A percentile compares a stretch with the other conserved stretches of the same genome.
These are phyloP conservation scores for Ramazzottius varieornatus DNA, from an alignment of 2,888 invertebrate species.

Conservation along the genomic window DNA sequence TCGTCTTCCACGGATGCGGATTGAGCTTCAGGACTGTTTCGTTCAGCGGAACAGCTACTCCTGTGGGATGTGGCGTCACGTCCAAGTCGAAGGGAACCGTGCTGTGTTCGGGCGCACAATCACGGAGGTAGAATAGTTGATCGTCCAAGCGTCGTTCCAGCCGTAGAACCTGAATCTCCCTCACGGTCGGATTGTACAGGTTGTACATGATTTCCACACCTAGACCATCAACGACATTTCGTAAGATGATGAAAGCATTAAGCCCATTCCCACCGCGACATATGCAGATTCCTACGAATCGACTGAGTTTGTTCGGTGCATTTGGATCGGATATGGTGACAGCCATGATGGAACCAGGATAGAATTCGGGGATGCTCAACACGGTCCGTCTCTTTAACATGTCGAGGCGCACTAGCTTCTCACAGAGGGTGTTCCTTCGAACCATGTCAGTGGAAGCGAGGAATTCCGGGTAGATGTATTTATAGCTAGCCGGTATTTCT, in stretches of 20 bases:
- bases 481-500: conserved; percentile 8
- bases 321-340: conserved; percentile 62
- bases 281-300: conserved; percentile 84
- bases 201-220: conserved; percentile 32
- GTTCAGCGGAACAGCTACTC: conserved; percentile 49
- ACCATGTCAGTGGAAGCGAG: conserved; percentile 53
- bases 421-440: conserved; percentile 49
- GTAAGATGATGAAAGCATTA: conserved; percentile 51
- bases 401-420: conserved; percentile 65
- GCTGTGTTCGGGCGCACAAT: conserved; percentile 66
- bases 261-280: conserved; percentile 53
- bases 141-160: conserved; percentile 78
- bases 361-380: conserved; percentile 84
- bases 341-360: conserved; percentile 58
- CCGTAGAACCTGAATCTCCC: conserved; percentile 59
- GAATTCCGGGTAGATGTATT: conserved; percentile 52
- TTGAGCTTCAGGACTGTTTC: conserved; percentile 25
- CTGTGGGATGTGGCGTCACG: conserved; percentile 44
- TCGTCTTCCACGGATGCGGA: conserved; percentile 56
- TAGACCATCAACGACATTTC: conserved; percentile 76
- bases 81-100: conserved; percentile 80
- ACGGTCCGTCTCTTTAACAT: conserved; percentile 58
- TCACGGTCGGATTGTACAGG: conserved; percentile 73
- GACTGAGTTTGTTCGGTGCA: conserved; percentile 50
- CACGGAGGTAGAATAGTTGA: conserved; percentile 55